Evolutionary conservation across 2,888 invertebrate genomes (phyloP).

Genomic region (Zygothrica quintamaculata): DNA sequence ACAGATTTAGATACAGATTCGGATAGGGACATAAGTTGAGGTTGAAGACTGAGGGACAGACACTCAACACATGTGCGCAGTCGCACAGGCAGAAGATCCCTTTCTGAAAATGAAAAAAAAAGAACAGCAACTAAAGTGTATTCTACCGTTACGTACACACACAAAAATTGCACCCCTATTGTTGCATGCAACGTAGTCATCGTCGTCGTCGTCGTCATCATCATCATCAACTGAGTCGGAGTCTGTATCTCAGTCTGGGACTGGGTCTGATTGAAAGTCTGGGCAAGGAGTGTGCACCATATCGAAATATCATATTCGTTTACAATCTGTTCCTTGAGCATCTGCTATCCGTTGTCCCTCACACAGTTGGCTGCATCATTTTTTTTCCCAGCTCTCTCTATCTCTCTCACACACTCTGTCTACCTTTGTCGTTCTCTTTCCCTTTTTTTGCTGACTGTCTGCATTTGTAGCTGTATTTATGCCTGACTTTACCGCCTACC

Average conservation of each 20-base stretch:
- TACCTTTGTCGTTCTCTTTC: constrained; percentile 21
- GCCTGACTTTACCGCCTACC: constrained; percentile 35
- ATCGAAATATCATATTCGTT: constrained; percentile 80
- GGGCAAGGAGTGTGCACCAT: constrained; percentile 72
- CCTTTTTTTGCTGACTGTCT: constrained; percentile 18
- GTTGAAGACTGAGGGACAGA: constrained; percentile 26
- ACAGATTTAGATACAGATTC: constrained; percentile 13
- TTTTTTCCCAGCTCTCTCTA: constrained; percentile 15
- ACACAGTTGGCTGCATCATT: constrained; percentile 46
- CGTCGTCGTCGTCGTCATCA: constrained; percentile 25
- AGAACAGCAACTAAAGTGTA: constrained; percentile 60
- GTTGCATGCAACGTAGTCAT: constrained; percentile 54
- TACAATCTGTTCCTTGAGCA: constrained; percentile 76
- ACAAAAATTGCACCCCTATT: constrained; percentile 77
- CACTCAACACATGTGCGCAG: constrained; percentile 70
- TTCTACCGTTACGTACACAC: constrained; percentile 78
- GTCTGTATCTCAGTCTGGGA: constrained; percentile 13
- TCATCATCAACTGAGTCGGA: constrained; percentile 3
- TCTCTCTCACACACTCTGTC: constrained; percentile 9
- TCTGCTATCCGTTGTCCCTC: constrained; percentile 64
- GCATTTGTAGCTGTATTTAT: constrained; percentile 25
- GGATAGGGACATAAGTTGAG: constrained; percentile 9
- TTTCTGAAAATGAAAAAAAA: constrained; percentile 48
- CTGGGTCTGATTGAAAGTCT: constrained; percentile 29
- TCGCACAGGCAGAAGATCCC: constrained; percentile 60